These are phyloP conservation scores for Saguinus imperator DNA, from an alignment of 2,113 vertebrate species.

Conservation along the genomic window DNA sequence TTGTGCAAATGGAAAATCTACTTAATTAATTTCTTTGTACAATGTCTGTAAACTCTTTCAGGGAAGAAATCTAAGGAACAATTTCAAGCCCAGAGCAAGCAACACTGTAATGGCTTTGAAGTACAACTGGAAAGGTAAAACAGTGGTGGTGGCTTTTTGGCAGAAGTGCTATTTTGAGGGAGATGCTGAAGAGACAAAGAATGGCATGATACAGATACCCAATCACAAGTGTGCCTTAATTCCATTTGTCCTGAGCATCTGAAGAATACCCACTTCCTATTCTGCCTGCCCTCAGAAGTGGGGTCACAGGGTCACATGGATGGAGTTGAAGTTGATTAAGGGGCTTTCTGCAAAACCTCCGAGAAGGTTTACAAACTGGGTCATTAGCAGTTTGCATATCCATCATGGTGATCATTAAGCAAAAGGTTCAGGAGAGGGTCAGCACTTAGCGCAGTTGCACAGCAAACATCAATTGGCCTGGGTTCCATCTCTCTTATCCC, in stretches of 20 bases:
- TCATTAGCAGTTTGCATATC: background rate
- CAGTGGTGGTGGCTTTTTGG: background rate
- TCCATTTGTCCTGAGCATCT: background rate
- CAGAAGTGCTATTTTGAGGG: background rate
- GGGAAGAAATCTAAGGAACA: slow-evolving; percentile 61
- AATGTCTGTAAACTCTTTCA: slow-evolving; percentile 74
- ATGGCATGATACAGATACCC: background rate
- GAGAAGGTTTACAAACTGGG: background rate
- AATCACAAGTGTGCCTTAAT: background rate
- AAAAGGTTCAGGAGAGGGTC: background rate
- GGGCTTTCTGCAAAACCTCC: slow-evolving; percentile 14
- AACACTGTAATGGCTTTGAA: slow-evolving; percentile 14
- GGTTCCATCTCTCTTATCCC: background rate
- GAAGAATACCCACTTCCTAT: background rate
- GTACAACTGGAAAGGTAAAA: slow-evolving; percentile 13
- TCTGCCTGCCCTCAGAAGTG: background rate
- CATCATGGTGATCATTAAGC: background rate
- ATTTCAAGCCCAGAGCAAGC: slow-evolving; percentile 59
- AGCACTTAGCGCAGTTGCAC: background rate
- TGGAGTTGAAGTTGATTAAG: slow-evolving; percentile 30
- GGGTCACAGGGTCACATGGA: background rate
- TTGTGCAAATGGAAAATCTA: slow-evolving; percentile 78
- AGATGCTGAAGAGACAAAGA: background rate
- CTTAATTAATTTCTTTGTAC: slow-evolving; percentile 81
- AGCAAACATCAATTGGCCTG: background rate